These are phyloP conservation scores for Sturmia bella DNA, from an alignment of 2,888 invertebrate genomes.

Conservation along the genomic window DNA sequence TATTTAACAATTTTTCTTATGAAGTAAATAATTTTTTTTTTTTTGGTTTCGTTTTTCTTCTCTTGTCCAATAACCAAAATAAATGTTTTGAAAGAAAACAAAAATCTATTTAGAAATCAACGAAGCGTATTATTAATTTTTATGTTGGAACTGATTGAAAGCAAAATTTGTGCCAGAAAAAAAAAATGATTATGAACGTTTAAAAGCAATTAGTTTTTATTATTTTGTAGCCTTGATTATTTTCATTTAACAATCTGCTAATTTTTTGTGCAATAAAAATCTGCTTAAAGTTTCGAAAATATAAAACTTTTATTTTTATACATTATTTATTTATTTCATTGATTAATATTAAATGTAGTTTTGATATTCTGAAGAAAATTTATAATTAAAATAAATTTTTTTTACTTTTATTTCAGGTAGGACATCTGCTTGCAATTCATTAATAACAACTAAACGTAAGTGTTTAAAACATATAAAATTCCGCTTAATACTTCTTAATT, in stretches of 20 bases:
- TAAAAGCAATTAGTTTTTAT: conserved; percentile 40
- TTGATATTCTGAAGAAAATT: background rate
- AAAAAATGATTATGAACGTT: conserved; percentile 48
- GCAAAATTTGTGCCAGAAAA: conserved; percentile 40
- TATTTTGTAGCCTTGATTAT: background rate
- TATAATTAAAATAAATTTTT: background rate
- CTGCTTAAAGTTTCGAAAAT: too few relatives aligned
- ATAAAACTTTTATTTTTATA: too few relatives aligned
- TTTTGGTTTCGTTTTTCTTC: background rate
- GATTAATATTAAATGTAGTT: too few relatives aligned
- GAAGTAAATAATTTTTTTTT: background rate
- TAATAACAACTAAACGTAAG: background rate
- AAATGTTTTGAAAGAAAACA: background rate
- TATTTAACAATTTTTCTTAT: conserved; percentile 22
- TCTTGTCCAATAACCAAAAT: background rate
- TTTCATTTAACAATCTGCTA: background rate
- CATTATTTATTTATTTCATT: background rate
- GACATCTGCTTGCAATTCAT: background rate
- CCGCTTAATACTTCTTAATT: too few relatives aligned
- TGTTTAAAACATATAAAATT: background rate
- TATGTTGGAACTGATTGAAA: conserved; percentile 38
- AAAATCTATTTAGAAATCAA: conserved; percentile 28
- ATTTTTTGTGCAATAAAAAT: too few relatives aligned
- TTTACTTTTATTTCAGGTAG: conserved; percentile 40
- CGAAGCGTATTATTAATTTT: conserved; percentile 50